phyloP scores from a whole-genome alignment of 2,113 vertebrate genomes.

The Solea solea region DNA sequence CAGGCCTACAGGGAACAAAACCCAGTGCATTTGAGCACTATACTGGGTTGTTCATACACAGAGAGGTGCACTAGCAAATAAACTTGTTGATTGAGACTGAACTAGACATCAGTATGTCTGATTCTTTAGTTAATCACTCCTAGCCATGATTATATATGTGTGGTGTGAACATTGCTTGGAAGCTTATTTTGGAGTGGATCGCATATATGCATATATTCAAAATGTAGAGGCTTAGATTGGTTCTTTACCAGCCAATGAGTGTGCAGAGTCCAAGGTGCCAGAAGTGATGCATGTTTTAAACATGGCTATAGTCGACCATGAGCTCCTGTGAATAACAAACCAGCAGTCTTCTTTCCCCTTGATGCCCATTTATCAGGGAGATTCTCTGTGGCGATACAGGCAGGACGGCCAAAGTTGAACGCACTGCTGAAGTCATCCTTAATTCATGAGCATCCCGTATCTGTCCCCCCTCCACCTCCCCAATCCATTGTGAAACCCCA shows the following conservation, averaged over 20 bases:
- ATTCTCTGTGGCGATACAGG: constrained; percentile 64
- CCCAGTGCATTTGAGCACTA: too few relatives aligned
- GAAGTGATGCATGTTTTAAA: constrained; percentile 45
- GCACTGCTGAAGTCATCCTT: constrained; percentile 72
- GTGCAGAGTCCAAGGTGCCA: constrained; percentile 19
- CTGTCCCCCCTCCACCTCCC: constrained; percentile 45
- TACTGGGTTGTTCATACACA: too few relatives aligned
- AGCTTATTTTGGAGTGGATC: neutral
- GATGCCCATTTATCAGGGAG: constrained; percentile 74
- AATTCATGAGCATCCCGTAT: constrained; percentile 77
- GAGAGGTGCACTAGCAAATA: too few relatives aligned
- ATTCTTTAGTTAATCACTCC: too few relatives aligned
- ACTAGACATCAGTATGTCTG: too few relatives aligned
- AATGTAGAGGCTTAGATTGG: neutral
- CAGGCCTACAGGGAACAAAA: too few relatives aligned
- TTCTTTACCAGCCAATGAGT: neutral
- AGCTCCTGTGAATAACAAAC: constrained; percentile 61
- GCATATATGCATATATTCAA: too few relatives aligned
- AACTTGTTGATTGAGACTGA: too few relatives aligned
- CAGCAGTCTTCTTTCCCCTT: constrained; percentile 49
- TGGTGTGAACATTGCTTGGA: neutral
- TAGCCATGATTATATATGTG: too few relatives aligned
- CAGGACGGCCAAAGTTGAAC: constrained; percentile 65
- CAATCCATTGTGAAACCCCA: constrained; percentile 63
- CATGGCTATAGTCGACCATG: constrained; percentile 18